phyloP scores from a whole-genome alignment of 2,888 invertebrate species.

The Standfussiana lucernea region DNA sequence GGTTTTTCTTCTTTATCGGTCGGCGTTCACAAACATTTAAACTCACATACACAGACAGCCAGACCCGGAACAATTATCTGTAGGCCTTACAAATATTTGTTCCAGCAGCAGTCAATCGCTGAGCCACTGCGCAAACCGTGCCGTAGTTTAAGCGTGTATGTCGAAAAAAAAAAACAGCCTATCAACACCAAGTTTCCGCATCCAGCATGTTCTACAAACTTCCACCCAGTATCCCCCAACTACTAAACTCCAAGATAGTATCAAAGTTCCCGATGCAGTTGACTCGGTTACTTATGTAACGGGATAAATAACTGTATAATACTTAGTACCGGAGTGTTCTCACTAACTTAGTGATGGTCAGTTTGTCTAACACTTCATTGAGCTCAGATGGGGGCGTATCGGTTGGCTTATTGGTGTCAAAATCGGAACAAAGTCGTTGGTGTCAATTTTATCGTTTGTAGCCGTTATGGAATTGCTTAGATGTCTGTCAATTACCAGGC shows the following conservation, averaged over 20 bases:
- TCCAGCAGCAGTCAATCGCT: too few relatives aligned
- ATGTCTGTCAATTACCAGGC: background rate
- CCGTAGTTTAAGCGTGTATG: too few relatives aligned
- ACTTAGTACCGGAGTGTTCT: slow-evolving; percentile 54
- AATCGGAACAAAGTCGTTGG: slow-evolving; percentile 1
- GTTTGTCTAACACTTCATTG: slow-evolving; percentile 55
- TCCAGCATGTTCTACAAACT: slow-evolving; percentile 26
- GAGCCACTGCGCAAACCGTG: too few relatives aligned
- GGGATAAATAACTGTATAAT: slow-evolving; percentile 71
- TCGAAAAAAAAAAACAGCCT: background rate
- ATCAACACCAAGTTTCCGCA: background rate
- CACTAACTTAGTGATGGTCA: slow-evolving; percentile 51
- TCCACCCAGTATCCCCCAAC: slow-evolving; percentile 20
- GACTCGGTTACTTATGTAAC: slow-evolving; percentile 68
- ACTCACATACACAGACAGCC: too few relatives aligned
- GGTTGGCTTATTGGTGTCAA: slow-evolving; percentile 6
- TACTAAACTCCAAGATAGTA: slow-evolving; percentile 61
- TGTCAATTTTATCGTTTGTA: background rate
- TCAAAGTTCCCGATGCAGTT: slow-evolving; percentile 70
- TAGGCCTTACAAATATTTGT: too few relatives aligned
- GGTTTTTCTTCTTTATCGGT: too few relatives aligned
- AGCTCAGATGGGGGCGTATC: slow-evolving; percentile 23
- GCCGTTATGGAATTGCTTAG: background rate
- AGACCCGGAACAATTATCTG: too few relatives aligned
- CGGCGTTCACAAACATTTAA: too few relatives aligned